These are phyloP conservation scores for Drosophila cognata DNA, from an alignment of 2,888 invertebrate genomes.

Conservation along the genomic window DNA sequence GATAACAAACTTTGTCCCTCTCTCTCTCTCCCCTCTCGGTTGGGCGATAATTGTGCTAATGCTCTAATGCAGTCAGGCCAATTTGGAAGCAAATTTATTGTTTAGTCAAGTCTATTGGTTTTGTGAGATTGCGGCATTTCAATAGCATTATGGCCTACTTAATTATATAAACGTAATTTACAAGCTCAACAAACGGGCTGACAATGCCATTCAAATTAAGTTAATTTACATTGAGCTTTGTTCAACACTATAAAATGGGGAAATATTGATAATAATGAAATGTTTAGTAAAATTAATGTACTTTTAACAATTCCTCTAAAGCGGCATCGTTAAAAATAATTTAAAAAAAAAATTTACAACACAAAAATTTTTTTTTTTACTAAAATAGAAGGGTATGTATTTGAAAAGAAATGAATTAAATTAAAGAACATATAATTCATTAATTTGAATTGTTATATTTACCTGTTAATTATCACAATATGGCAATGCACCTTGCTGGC, in stretches of 20 bases:
- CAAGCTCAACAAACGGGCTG: not conserved
- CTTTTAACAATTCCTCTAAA: not conserved
- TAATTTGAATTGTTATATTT: not conserved
- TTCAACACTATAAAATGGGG: not conserved
- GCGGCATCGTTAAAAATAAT: not conserved
- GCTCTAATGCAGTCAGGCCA: conserved; percentile 38
- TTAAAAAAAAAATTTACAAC: too few species aligned
- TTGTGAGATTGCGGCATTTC: conserved; percentile 9
- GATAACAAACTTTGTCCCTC: conserved; percentile 44
- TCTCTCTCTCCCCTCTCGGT: conserved; percentile 12
- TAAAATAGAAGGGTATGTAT: not conserved
- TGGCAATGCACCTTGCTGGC: conserved; percentile 86
- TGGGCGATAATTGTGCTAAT: conserved; percentile 60
- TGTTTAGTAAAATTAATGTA: not conserved
- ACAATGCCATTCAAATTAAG: conserved; percentile 19
- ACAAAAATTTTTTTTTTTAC: not conserved
- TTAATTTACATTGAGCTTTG: not conserved
- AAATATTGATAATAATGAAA: not conserved
- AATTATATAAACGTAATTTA: conserved; percentile 22
- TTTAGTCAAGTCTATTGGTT: conserved; percentile 35
- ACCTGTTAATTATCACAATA: conserved; percentile 88
- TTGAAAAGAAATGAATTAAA: not conserved
- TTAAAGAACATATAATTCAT: not conserved
- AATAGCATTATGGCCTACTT: conserved; percentile 10
- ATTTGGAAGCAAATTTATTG: conserved; percentile 42